A percentile compares a stretch with the other conserved stretches of the same genome.
Evolutionary conservation across 2,888 invertebrate species (phyloP).

Genomic region (Drosophila anceps): DNA sequence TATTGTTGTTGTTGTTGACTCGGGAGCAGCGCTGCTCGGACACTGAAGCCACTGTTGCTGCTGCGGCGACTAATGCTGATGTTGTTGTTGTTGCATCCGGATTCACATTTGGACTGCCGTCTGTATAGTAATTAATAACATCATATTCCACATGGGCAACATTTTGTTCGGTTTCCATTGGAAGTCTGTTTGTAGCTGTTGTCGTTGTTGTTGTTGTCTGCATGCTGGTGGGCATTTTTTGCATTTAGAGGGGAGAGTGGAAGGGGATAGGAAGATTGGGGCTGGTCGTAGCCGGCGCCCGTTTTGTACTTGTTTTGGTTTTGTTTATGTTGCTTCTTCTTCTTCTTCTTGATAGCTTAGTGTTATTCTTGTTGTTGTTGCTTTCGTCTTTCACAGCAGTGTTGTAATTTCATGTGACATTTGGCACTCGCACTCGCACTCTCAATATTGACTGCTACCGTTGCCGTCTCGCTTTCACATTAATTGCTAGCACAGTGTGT

Average conservation of each 20-base stretch:
- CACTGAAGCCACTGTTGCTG: conserved; percentile 2
- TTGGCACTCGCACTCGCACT: conserved; percentile 72
- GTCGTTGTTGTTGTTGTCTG: conserved; percentile 31
- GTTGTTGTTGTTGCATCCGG: conserved; percentile 20
- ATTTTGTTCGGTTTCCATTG: conserved; percentile 52
- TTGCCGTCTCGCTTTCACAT: conserved; percentile 64
- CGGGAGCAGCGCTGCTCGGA: conserved; percentile 46
- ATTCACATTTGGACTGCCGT: conserved; percentile 33
- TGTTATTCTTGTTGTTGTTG: conserved; percentile 44
- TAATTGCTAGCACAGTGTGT: conserved; percentile 16
- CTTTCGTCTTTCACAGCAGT: conserved; percentile 51
- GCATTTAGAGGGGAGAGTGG: conserved; percentile 30
- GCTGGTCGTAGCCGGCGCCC: conserved; percentile 41
- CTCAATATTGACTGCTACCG: conserved; percentile 43
- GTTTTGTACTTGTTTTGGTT: conserved; percentile 60
- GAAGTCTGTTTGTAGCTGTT: conserved; percentile 52
- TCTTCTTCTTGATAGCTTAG: conserved; percentile 50
- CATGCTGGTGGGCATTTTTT: conserved; percentile 64
- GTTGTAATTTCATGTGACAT: conserved; percentile 75
- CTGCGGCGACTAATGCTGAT: neutral
- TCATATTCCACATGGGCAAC: conserved; percentile 67
- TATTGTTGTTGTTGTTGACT: conserved; percentile 38
- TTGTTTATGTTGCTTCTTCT: conserved; percentile 66
- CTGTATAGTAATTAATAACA: conserved; percentile 65
- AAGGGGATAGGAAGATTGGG: neutral